phyloP scores from a whole-genome alignment of 2,888 invertebrate genomes.

The Syrphus vitripennis region DNA sequence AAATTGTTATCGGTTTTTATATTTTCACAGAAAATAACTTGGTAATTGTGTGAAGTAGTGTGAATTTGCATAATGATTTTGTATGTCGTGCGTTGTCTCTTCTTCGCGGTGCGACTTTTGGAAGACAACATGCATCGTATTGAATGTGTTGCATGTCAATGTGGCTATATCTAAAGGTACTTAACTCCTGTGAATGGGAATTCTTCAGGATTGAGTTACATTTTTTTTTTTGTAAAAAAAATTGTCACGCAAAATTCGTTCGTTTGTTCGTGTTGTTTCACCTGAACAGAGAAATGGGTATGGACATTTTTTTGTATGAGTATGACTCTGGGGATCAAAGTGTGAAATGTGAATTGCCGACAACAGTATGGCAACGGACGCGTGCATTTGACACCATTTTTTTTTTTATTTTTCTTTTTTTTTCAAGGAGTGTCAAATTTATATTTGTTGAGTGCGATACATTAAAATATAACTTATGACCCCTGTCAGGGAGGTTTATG shows the following conservation, averaged over 20 bases:
- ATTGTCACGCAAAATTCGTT: constrained; percentile 49
- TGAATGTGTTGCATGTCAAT: constrained; percentile 55
- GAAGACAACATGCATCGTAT: constrained; percentile 46
- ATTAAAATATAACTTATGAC: constrained; percentile 43
- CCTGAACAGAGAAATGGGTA: constrained; percentile 30
- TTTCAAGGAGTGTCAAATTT: constrained; percentile 50
- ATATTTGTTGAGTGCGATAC: constrained; percentile 18
- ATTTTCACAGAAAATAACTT: constrained; percentile 11
- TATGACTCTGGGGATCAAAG: constrained; percentile 53
- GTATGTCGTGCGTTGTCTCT: too few species aligned
- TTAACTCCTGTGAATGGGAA: not conserved
- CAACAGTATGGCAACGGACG: not conserved
- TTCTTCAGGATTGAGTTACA: constrained; percentile 6
- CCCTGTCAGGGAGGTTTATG: constrained; percentile 29
- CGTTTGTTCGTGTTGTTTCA: too few species aligned
- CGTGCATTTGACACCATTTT: constrained; percentile 27
- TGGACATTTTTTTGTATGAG: constrained; percentile 39
- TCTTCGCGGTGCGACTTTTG: constrained; percentile 28
- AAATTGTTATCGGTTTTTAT: not conserved
- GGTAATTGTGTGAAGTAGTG: constrained; percentile 48
- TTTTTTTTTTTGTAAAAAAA: not conserved
- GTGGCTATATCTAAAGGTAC: constrained; percentile 3
- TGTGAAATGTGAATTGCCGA: constrained; percentile 38
- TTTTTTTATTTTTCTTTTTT: not conserved
- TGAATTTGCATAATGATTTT: constrained; percentile 60